phyloP scores from a whole-genome alignment of 2,888 invertebrate species.

The Diarsia mendica region DNA sequence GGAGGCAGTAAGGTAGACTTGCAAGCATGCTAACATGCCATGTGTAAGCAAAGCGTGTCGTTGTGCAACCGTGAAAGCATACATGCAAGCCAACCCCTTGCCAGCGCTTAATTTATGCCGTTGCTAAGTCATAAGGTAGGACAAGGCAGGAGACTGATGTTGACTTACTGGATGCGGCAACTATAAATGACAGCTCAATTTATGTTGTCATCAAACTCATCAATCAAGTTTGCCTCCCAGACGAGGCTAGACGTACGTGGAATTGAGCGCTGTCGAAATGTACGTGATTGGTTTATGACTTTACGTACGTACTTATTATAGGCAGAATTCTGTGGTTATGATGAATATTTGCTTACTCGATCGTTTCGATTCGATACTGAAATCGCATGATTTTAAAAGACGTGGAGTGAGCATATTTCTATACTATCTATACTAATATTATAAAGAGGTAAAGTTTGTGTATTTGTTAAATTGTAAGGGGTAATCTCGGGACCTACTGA shows the following conservation, averaged over 20 bases:
- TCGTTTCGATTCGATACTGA: not conserved
- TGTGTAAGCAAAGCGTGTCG: no score
- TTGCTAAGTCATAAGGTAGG: constrained; percentile 87
- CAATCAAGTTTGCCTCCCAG: constrained; percentile 49
- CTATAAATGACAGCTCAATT: constrained; percentile 48
- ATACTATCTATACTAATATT: no score
- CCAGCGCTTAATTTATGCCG: constrained; percentile 87
- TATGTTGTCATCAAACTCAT: constrained; percentile 49
- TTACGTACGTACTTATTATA: not conserved
- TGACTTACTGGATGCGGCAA: constrained; percentile 69
- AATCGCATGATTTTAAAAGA: not conserved
- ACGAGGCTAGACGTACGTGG: constrained; percentile 34
- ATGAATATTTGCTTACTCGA: not conserved
- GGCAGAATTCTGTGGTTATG: not conserved
- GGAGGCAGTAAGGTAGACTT: no score
- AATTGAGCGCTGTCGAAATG: constrained; percentile 21
- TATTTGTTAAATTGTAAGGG: no score
- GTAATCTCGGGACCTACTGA: no score
- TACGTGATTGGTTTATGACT: constrained; percentile 31
- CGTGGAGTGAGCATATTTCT: no score
- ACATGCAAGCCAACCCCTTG: no score
- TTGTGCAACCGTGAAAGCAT: no score
- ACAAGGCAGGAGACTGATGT: constrained; percentile 74
- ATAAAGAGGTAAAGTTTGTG: no score
- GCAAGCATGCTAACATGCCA: no score